A percentile compares a stretch with the other conserved stretches of the same genome.
Conservation (phyloP, 2,888 invertebrate species). For the Caenorhabditis macrosperma region DNA sequence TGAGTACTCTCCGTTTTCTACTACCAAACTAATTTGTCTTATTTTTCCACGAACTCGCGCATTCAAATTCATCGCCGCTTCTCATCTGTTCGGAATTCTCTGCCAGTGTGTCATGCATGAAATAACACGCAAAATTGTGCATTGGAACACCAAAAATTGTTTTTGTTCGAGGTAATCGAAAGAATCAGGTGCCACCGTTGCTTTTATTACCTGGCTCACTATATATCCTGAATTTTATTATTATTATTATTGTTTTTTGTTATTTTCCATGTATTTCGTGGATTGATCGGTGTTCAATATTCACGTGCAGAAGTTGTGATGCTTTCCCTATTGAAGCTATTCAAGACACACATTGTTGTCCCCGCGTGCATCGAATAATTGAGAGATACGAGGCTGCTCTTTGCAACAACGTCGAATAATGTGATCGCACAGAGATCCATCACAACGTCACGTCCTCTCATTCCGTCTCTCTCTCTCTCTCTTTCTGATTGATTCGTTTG, state of each 20-base stretch:
- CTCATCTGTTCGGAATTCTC: not conserved
- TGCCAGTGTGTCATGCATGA: not conserved
- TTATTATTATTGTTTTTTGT: too few species aligned
- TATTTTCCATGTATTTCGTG: too few species aligned
- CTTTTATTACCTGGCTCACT: too few species aligned
- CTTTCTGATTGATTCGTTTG: not conserved
- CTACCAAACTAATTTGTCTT: not conserved
- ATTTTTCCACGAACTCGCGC: not conserved
- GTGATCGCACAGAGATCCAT: not conserved
- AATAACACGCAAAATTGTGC: too few species aligned
- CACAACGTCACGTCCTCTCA: too few species aligned
- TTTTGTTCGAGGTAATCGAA: too few species aligned
- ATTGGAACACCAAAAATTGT: too few species aligned
- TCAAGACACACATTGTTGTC: too few species aligned
- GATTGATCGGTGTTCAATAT: not conserved
- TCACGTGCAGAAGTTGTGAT: too few species aligned
- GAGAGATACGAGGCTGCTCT: not conserved
- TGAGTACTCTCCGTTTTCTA: not conserved
- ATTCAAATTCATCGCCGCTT: not conserved
- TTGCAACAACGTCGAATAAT: not conserved
- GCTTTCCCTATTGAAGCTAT: too few species aligned
- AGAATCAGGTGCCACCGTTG: too few species aligned
- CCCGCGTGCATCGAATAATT: not conserved
- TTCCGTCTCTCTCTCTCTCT: not conserved
- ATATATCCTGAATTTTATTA: too few species aligned